These are phyloP conservation scores for Sinella curviseta DNA, from an alignment of 1,140 invertebrate genomes.

Conservation along the genomic window DNA sequence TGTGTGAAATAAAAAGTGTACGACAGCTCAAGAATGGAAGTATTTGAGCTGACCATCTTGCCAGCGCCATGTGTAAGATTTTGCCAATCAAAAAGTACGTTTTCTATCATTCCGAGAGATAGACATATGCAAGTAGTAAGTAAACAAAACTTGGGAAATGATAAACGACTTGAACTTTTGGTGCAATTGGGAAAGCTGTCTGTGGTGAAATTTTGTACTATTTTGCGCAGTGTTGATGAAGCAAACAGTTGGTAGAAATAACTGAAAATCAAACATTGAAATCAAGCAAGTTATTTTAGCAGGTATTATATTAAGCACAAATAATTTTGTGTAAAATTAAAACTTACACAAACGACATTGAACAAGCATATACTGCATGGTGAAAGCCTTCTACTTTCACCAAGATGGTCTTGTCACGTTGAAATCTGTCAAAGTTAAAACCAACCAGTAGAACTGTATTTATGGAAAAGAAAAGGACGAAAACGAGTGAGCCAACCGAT, in stretches of 20 bases:
- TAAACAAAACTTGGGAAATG: neutral
- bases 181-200: neutral
- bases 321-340: too few relatives aligned
- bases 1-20: neutral
- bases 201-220: neutral
- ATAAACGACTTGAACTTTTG: too few relatives aligned
- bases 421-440: neutral
- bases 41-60: neutral
- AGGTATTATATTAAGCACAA: too few relatives aligned
- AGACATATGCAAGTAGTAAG: neutral
- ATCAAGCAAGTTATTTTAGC: too few relatives aligned
- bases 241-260: neutral
- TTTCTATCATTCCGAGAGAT: neutral
- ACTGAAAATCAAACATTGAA: too few relatives aligned
- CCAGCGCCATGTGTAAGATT: neutral
- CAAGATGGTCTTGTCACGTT: neutral
- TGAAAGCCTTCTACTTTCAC: neutral
- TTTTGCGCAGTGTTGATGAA: neutral
- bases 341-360: too few relatives aligned
- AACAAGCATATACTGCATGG: neutral
- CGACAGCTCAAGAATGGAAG: neutral
- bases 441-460: neutral
- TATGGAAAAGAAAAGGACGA: neutral
- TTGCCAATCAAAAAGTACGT: neutral
- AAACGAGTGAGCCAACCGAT: too few relatives aligned